Percentiles rank a stretch among this genome's conserved stretches.
Evolutionary conservation across 2,888 invertebrate genomes (phyloP).

Genomic region (Lithophane ornitopus): DNA sequence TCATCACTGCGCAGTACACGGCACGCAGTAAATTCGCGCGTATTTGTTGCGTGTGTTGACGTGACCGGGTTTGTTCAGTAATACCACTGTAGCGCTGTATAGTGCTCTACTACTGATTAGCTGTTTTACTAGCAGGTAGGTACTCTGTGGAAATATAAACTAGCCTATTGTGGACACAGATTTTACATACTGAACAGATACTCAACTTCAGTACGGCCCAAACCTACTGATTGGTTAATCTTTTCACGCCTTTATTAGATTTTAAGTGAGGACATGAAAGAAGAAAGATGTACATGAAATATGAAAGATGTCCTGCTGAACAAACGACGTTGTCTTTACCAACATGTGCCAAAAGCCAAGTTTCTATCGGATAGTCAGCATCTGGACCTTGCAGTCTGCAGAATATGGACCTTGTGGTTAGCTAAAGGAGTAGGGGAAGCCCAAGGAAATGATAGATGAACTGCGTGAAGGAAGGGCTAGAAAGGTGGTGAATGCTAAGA

Average conservation of each 20-base stretch:
- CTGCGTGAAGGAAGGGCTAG: too few relatives aligned
- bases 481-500: too few relatives aligned
- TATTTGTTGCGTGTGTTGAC: constrained; percentile 20
- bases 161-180: neutral
- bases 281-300: too few relatives aligned
- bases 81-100: neutral
- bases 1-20: constrained; percentile 2
- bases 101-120: neutral
- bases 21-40: constrained; percentile 1
- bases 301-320: too few relatives aligned
- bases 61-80: constrained; percentile 33
- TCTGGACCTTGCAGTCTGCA: too few relatives aligned
- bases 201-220: neutral
- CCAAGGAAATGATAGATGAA: too few relatives aligned
- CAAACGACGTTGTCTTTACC: too few relatives aligned
- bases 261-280: too few relatives aligned
- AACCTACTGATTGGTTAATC: neutral
- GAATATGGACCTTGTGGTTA: too few relatives aligned
- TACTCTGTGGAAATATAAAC: neutral
- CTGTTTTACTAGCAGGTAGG: neutral
- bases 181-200: neutral
- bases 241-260: neutral
- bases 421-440: too few relatives aligned
- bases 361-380: too few relatives aligned
- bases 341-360: too few relatives aligned